Base-by-base conservation (phyloP, 2,888 invertebrate genomes). In the Stenoptilia bipunctidactyla region DNA sequence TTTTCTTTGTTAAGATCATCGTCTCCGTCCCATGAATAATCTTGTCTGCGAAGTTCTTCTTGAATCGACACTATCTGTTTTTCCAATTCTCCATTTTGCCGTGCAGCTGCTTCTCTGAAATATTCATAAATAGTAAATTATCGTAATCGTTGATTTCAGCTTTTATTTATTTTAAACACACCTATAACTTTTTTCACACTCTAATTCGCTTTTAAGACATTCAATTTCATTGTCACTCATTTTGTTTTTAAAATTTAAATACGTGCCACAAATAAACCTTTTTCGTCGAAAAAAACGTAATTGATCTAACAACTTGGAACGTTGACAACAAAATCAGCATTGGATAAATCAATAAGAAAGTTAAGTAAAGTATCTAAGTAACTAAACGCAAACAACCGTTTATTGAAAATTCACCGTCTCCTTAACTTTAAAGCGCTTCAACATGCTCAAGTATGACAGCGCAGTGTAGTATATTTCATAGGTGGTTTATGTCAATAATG, bases 211-310 rank as follows among this genome's bases (percentile, higher is more conserved):
- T 66, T 71, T 84, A 44, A 85, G 59, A 47, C 50, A 57, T 36
- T 85, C 85, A 42, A 85, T 71, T 66, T 84, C 85, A 58, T 57
- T 71, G 43, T 84, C 83, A 50, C 68, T 71, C 75, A 79, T 77
- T 57, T 41, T 34, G 4, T 59, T 15, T 12, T 39, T 9, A 8
- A 37, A 15, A n/a, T n/a, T n/a, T n/a, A n/a, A n/a, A n/a, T n/a
- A n/a, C n/a, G n/a, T n/a, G n/a, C n/a, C n/a, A n/a, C 2, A 9
- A 15, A 5, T 9, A 15, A 36, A 15, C 36, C 36, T 36, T 35
- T 25, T 15, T 37, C 36, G n/a, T 38, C 34, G 27, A 20, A 15
- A 13, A 13, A 40, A 13, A 39, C 13, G 34, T 20, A 39, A 55
- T 53, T 45, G 54, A 55, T 54, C 45, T 36, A 49, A 51, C 53